phyloP scores from a whole-genome alignment of 2,888 invertebrate species.

The Agrotis exclamationis region DNA sequence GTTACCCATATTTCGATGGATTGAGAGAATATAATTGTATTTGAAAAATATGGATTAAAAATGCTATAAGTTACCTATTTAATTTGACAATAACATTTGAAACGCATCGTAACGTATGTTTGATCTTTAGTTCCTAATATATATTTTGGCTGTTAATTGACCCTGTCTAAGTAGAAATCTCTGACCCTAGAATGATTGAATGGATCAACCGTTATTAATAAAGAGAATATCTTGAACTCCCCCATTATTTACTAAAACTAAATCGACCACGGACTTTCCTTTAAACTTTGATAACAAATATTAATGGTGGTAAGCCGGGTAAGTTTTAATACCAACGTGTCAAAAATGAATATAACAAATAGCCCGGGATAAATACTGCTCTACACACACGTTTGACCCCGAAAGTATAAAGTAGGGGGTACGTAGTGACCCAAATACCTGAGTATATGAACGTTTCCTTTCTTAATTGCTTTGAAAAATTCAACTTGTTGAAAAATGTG shows the following conservation, averaged over 20 bases:
- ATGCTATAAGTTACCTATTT: no score
- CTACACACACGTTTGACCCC: slow-evolving; percentile 40
- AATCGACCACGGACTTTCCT: not conserved
- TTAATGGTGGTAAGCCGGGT: slow-evolving; percentile 18
- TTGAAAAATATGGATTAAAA: no score
- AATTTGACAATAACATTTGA: no score
- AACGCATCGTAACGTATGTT: no score
- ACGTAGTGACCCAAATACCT: slow-evolving; percentile 62
- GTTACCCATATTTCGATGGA: no score
- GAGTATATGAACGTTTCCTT: slow-evolving; percentile 56
- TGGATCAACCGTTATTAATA: not conserved
- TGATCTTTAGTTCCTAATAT: no score
- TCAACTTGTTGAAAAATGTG: slow-evolving; percentile 37
- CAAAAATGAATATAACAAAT: slow-evolving; percentile 49
- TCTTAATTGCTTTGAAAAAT: slow-evolving; percentile 62
- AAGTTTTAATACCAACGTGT: slow-evolving; percentile 42
- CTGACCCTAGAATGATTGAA: no score
- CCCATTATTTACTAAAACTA: not conserved
- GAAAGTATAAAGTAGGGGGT: slow-evolving; percentile 19
- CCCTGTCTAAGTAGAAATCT: no score
- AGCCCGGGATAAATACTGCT: slow-evolving; percentile 44
- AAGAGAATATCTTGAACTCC: no score
- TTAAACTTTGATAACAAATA: slow-evolving; percentile 16
- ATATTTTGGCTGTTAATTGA: no score
- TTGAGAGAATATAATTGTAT: no score